A percentile compares a stretch with the other conserved stretches of the same genome.
These are phyloP conservation scores for Cisticola juncidis DNA, from an alignment of 2,113 vertebrate genomes.

Conservation along the genomic window DNA sequence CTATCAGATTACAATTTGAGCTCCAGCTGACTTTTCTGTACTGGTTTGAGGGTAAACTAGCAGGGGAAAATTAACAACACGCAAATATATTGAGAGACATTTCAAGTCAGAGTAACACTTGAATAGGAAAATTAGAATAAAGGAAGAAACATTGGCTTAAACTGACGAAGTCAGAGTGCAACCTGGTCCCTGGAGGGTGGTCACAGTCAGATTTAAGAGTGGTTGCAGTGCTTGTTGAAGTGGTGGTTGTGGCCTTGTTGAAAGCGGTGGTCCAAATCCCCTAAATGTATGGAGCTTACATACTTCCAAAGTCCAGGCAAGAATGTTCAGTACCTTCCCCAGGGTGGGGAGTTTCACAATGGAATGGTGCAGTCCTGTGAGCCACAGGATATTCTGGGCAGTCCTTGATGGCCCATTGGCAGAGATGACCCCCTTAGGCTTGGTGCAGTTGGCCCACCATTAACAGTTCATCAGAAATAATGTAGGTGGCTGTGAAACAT, in stretches of 20 bases:
- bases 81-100: neutral
- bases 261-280: fast-evolving
- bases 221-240: neutral
- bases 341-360: neutral
- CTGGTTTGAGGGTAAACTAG: neutral
- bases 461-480: neutral
- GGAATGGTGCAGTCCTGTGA: no score
- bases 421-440: neutral
- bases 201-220: fast-evolving
- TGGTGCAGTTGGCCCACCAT: neutral
- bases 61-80: neutral
- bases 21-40: neutral
- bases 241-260: neutral
- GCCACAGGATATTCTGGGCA: neutral
- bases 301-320: neutral
- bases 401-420: neutral
- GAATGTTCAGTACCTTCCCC: neutral
- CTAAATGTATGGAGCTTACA: neutral
- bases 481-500: no score
- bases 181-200: neutral
- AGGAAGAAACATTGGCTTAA: neutral
- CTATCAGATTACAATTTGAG: neutral
- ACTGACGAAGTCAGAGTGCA: neutral
- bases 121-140: neutral
- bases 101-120: neutral